These are phyloP conservation scores for Cybosia mesomella DNA, from an alignment of 2,888 invertebrate species.

Conservation along the genomic window DNA sequence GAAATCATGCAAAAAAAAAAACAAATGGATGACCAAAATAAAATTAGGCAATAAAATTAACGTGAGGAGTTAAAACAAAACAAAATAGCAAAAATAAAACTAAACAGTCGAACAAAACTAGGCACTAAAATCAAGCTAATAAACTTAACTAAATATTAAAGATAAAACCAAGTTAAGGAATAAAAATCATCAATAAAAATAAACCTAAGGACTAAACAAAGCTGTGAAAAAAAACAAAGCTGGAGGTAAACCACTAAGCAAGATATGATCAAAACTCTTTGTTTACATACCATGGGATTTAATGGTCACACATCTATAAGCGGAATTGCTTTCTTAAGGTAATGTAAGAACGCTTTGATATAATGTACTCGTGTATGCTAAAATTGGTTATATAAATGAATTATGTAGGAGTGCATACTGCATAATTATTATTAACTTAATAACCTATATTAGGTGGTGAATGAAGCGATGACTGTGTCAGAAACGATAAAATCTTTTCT, in stretches of 20 bases:
- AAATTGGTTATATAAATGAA: slow-evolving; percentile 12
- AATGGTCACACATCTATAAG: slow-evolving; percentile 37
- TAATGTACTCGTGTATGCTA: slow-evolving; percentile 16
- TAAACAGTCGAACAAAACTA: too few relatives aligned
- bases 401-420: background rate
- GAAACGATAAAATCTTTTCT: background rate
- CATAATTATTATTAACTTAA: background rate
- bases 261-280: slow-evolving; percentile 1
- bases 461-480: background rate
- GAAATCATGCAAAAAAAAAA: too few relatives aligned
- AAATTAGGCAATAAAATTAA: too few relatives aligned
- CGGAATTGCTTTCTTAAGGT: slow-evolving; percentile 45
- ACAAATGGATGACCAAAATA: too few relatives aligned
- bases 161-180: too few relatives aligned
- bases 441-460: background rate
- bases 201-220: background rate
- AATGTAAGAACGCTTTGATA: slow-evolving; percentile 35
- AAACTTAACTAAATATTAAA: too few relatives aligned
- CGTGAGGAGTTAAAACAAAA: too few relatives aligned
- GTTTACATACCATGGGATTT: slow-evolving; percentile 9
- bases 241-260: background rate
- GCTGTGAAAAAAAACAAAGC: background rate
- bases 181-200: too few relatives aligned
- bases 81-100: background rate
- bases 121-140: too few relatives aligned